Conservation (phyloP, 2,888 invertebrate genomes). For the Sabatieria punctata region DNA sequence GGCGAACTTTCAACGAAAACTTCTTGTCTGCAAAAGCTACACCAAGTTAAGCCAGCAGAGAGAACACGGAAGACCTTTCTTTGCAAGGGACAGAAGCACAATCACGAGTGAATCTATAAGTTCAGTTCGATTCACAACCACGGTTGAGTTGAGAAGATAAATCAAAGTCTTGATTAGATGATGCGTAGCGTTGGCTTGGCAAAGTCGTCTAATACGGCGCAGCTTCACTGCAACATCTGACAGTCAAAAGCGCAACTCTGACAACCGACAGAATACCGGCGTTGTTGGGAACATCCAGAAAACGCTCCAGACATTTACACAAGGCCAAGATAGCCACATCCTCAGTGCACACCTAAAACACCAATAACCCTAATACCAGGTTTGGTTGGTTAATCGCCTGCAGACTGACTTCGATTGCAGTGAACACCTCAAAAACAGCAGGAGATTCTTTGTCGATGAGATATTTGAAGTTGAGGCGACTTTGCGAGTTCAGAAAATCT, state of each 20-base stretch:
- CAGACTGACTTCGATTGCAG: too few species aligned
- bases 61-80: background rate
- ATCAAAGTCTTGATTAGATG: too few species aligned
- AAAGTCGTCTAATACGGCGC: background rate
- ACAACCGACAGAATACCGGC: background rate
- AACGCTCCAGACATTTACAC: background rate
- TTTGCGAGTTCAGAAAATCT: too few species aligned
- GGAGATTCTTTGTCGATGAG: too few species aligned
- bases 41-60: too few species aligned
- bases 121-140: too few species aligned
- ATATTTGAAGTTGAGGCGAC: too few species aligned
- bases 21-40: constrained; percentile 39
- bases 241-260: background rate
- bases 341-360: background rate
- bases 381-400: too few species aligned
- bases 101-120: too few species aligned
- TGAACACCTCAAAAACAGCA: too few species aligned
- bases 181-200: too few species aligned
- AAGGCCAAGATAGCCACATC: background rate
- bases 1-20: constrained; percentile 48
- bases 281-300: background rate
- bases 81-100: background rate
- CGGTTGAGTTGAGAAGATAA: too few species aligned
- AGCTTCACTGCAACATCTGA: background rate
- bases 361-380: background rate